Base-by-base conservation (phyloP, 2,113 vertebrate genomes). In the Nematolebias whitei region DNA sequence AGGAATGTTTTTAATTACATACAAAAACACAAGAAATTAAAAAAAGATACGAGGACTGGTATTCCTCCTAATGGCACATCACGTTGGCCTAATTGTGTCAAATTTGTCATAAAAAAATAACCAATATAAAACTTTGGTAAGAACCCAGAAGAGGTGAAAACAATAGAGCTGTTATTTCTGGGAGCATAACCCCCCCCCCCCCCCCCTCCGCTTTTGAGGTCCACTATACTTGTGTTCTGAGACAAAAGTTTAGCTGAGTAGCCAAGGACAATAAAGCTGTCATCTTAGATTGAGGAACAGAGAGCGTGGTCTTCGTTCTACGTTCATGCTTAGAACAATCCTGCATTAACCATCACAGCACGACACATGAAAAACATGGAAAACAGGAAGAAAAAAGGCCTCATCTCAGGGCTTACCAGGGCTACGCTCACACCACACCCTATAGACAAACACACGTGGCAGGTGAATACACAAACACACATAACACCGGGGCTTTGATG, bases 251-350 rank as follows among this genome's bases (percentile, higher is more conserved):
- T 77, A 70, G 44, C 58, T 43, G 74, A 81, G 76, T 79, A 70
- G 77, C 56, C 66, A 75, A 79, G 80, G 55, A 91, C 86, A 85
- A 88, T 86, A 76, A 84, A 85, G 58, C 83, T 85, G 87, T 85
- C 90, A 77, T 64, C 79, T 88, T 76, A 48, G 59, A 87, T 88
- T 62, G 80, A 76, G 70, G 58, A 74, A 76, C 68, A 58, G 44
- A 75, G 53, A 51, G 45, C 53, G 3, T 53, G 52, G 51, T 66
- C 63, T 63, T 63, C n/a, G n/a, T n/a, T 81, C 57, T 58, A 4
- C 58, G 60, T 78, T 76, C 41, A 70, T 65, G 65, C 64, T 69
- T 61, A 22, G 5, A 62, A 83, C 66, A 78, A 78, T 65, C 68
- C 73, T 66, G 74, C 51, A 20, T 65, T 63, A 52, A 54, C 51